Evolutionary conservation across 2,113 vertebrate genomes (phyloP).

Genomic region (Vicugna pacos): DNA sequence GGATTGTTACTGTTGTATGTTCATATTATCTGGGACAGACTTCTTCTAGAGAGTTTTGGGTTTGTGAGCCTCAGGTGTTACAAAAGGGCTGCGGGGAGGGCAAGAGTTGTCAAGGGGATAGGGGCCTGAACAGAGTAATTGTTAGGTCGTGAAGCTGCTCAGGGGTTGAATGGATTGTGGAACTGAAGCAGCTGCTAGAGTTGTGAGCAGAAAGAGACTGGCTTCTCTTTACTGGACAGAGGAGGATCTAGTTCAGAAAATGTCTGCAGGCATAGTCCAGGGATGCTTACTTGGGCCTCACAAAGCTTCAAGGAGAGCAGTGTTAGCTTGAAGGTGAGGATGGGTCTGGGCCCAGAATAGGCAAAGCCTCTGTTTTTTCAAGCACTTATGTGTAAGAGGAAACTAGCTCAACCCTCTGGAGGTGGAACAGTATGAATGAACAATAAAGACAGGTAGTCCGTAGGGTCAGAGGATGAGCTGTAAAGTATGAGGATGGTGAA

Average conservation of each 20-base stretch:
- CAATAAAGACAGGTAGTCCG: background rate
- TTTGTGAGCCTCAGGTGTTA: background rate
- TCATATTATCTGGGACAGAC: slow-evolving; percentile 3
- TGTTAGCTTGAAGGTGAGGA: background rate
- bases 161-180: background rate
- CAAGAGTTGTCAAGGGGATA: background rate
- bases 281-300: slow-evolving; percentile 23
- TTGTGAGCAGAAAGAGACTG: background rate
- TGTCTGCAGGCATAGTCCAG: background rate
- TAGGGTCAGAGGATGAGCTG: background rate
- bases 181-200: background rate
- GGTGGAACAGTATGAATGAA: background rate
- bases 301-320: background rate
- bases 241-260: background rate
- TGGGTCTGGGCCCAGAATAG: background rate
- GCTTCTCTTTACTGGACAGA: background rate
- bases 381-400: background rate
- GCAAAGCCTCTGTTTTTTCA: background rate
- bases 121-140: background rate
- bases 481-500: background rate
- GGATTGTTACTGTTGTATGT: background rate
- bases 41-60: background rate
- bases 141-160: background rate
- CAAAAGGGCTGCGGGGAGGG: background rate
- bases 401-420: background rate